Evolutionary conservation across 2,888 invertebrate species (phyloP).

Genomic region (Pachydiplax longipennis): DNA sequence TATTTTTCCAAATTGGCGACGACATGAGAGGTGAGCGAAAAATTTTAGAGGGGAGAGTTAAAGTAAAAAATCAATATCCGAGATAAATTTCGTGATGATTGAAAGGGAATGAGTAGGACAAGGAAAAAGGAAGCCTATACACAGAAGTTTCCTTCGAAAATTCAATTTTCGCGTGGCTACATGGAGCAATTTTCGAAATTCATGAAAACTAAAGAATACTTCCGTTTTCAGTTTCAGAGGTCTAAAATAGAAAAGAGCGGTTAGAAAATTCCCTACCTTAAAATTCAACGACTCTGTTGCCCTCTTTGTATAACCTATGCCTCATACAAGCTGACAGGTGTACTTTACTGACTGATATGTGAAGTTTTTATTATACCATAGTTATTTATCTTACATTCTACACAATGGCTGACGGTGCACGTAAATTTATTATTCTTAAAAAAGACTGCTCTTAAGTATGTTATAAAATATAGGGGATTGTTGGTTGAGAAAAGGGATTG

Average conservation of each 20-base stretch:
- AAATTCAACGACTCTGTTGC: background rate
- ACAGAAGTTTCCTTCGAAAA: constrained; percentile 43
- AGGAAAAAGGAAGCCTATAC: background rate
- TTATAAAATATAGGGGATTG: constrained; percentile 26
- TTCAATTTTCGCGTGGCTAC: background rate
- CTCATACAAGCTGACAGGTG: constrained; percentile 32
- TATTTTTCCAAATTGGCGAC: no score
- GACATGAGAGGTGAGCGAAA: no score
- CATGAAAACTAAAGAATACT: background rate
- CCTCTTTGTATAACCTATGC: constrained; percentile 9
- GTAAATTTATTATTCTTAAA: constrained; percentile 3
- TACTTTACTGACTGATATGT: constrained; percentile 39
- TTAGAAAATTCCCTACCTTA: background rate
- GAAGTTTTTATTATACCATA: constrained; percentile 20
- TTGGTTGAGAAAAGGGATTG: background rate
- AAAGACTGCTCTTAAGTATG: constrained; percentile 9
- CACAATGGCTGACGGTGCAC: constrained; percentile 19
- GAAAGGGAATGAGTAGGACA: background rate
- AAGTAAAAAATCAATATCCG: no score
- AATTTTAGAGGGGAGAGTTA: no score
- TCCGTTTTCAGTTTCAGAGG: background rate
- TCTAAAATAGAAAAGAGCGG: background rate
- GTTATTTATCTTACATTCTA: constrained; percentile 14
- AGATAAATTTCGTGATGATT: no score
- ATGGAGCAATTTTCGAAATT: background rate